Evolutionary conservation across 2,797 vertebrate species (phyloP).

Genomic region (Martes flavigula): DNA sequence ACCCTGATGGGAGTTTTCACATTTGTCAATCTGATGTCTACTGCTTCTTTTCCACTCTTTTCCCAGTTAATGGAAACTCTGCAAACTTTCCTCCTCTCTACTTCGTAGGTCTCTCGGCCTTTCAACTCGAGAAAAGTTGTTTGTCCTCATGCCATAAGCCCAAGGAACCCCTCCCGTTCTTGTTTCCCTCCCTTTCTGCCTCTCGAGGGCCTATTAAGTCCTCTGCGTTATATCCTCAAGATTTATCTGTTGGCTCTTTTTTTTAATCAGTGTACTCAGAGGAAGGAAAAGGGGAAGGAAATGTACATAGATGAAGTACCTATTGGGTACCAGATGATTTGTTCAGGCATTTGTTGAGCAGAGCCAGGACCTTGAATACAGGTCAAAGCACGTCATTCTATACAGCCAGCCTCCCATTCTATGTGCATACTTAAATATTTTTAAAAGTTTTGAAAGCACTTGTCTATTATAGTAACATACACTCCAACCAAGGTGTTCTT

Average conservation of each 20-base stretch:
- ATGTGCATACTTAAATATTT: neutral
- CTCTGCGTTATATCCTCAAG: neutral
- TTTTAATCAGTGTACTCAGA: neutral
- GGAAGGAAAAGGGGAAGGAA: neutral
- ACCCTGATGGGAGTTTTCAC: neutral
- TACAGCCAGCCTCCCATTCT: neutral
- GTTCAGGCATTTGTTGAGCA: neutral
- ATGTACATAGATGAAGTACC: neutral
- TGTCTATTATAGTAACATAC: neutral
- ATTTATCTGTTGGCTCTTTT: neutral
- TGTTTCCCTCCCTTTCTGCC: neutral
- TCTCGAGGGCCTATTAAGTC: neutral
- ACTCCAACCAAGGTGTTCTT: neutral
- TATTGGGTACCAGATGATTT: neutral
- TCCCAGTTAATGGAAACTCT: neutral
- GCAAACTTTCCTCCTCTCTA: neutral
- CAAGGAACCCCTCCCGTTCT: neutral
- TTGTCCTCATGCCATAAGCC: neutral
- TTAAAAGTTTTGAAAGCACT: neutral
- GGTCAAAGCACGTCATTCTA: neutral
- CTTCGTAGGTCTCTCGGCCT: slow-evolving; percentile 8
- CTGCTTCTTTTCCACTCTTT: neutral
- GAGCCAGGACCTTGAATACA: neutral
- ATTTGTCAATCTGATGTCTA: neutral
- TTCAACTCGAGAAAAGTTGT: neutral